Conservation (phyloP, 2,113 vertebrate genomes). For the Amazona guildingii region DNA sequence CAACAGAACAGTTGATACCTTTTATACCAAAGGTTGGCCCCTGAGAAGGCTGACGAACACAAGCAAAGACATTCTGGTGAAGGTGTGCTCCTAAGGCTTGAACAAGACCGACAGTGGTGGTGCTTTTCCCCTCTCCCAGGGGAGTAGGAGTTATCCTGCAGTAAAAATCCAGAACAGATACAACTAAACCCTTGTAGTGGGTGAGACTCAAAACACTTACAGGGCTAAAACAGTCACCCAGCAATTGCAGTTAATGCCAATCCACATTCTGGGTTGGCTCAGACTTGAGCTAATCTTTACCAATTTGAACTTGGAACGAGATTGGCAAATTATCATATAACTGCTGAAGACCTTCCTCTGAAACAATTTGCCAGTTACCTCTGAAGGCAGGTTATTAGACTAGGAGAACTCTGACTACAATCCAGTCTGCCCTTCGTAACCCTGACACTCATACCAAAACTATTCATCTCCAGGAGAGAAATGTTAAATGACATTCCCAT, state of each 20-base stretch:
- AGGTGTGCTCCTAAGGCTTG: slow-evolving; percentile 94
- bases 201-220: background rate
- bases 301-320: background rate
- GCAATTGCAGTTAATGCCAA: background rate
- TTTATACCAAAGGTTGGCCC: slow-evolving; percentile 98
- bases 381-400: background rate
- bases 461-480: background rate
- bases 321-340: background rate
- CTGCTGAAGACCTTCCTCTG: background rate
- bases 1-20: slow-evolving; percentile 72
- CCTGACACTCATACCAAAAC: background rate
- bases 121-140: slow-evolving; percentile 96
- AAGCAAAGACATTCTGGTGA: slow-evolving; percentile 91
- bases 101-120: slow-evolving; percentile 92
- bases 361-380: background rate
- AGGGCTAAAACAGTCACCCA: background rate
- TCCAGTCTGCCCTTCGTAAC: background rate
- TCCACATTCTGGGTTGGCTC: background rate
- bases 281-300: background rate
- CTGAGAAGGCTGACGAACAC: slow-evolving; percentile 97
- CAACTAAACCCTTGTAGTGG: background rate
- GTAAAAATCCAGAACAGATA: slow-evolving; percentile 7
- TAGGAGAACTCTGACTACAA: background rate
- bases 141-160: slow-evolving; percentile 96
- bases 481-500: background rate